Percentiles rank a stretch among this genome's conserved stretches.
Conservation (phyloP, 2,113 vertebrate genomes). For the Bothrops jararaca region DNA sequence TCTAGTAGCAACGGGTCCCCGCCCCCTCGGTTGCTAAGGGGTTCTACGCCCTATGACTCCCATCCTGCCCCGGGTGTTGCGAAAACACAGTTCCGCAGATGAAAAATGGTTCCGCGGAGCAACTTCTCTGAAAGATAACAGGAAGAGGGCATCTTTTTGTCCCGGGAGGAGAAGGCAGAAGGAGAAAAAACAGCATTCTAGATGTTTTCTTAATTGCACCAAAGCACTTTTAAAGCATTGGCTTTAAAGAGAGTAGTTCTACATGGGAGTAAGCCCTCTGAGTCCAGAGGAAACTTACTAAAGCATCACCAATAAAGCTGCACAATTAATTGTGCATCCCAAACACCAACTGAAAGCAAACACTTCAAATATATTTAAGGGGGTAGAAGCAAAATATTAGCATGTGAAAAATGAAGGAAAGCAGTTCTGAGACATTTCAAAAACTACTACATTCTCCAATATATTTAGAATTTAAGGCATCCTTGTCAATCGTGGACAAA, state of each 20-base stretch:
- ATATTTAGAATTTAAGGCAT: background rate
- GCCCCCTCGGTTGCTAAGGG: background rate
- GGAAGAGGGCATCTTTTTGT: background rate
- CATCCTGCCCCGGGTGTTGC: background rate
- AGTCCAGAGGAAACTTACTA: background rate
- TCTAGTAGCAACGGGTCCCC: conserved; percentile 14
- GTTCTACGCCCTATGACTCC: too few species aligned
- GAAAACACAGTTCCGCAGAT: background rate
- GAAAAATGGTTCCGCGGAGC: too few species aligned
- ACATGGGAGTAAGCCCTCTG: background rate
- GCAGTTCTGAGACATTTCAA: background rate
- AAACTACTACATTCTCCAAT: background rate
- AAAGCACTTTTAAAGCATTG: background rate
- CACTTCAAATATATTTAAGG: background rate
- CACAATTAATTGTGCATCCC: background rate
- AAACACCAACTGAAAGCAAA: background rate
- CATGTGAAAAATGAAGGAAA: background rate
- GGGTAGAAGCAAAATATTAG: background rate
- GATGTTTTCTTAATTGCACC: background rate
- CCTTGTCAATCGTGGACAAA: background rate
- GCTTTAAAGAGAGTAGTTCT: background rate
- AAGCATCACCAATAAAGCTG: too few species aligned
- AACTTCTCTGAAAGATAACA: background rate
- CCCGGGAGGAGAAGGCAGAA: background rate
- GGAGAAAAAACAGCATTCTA: background rate